Evolutionary conservation across 2,888 invertebrate genomes (phyloP), one percentile per base, ranked within the genome.

Genomic region (Horisme vitalbata): DNA sequence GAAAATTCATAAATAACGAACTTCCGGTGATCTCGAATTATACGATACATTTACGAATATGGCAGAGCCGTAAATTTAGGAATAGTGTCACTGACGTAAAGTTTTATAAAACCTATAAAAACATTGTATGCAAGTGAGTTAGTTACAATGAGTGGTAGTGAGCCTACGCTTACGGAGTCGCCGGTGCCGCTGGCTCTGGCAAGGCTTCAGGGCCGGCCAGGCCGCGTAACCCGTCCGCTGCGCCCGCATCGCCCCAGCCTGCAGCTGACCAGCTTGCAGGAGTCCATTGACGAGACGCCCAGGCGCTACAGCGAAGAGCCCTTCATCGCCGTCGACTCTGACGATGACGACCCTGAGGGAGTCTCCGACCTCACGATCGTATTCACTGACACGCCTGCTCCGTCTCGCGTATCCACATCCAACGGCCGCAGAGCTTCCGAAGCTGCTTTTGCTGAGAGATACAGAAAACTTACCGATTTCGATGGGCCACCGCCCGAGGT

Each of bases 111-210:
- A 27, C 45, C 73, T n/a, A n/a, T n/a, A n/a, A n/a, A n/a, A n/a
- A n/a, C n/a, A n/a, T n/a, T n/a, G n/a, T n/a, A 71, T 75, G 71
- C 47, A 49, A 65, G 69, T 71, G 68, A 41, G 61, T 58, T 57
- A 35, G 57, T 61, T 61, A 83, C 63, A 63, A 88, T 84, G 88
- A 89, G 83, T 75, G 77, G 48, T 20, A 41, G 79, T 65, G 88
- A 88, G 63, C 79, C 86, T 33, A 88, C 88, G 38, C 51, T 89
- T 63, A 86, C 87, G 43, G 88, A 89, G 75, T 84, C 88, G 55
- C 89, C 89, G 52, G 89, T 89, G 71, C 86, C 89, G 41, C 64
- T 89, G 71, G 87, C 89, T 41, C 71, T 89, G 66, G 82, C 88
- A 55, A 73, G 88, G 53, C 71, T 81, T 49, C 88, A 81, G 60